phyloP scores from a whole-genome alignment of 2,113 vertebrate genomes.

The Sula dactylatra region DNA sequence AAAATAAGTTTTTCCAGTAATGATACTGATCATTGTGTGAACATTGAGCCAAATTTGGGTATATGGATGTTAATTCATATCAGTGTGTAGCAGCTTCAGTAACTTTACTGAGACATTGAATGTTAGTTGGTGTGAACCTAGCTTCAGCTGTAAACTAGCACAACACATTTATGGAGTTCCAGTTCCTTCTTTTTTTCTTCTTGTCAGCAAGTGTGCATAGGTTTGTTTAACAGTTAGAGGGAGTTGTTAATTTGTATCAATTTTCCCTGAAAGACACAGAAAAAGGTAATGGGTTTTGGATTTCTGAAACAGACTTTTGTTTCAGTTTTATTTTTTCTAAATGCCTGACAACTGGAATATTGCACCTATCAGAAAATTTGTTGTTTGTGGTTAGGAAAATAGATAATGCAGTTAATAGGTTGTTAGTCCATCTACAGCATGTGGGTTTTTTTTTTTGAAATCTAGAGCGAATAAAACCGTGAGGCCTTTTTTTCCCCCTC shows the following conservation, averaged over 20 bases:
- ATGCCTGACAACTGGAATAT: not conserved
- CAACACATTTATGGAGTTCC: not conserved
- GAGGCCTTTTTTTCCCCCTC: not conserved
- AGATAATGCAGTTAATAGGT: not conserved
- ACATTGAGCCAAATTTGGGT: not conserved
- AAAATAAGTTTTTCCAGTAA: not conserved
- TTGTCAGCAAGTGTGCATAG: not conserved
- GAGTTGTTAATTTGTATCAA: accelerated
- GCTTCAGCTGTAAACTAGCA: not conserved
- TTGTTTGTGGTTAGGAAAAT: not conserved
- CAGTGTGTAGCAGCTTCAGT: not conserved
- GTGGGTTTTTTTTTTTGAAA: not conserved
- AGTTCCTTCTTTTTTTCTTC: not conserved
- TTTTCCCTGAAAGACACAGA: not conserved
- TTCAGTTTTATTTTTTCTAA: not conserved
- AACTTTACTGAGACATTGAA: no score
- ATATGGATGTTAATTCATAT: not conserved
- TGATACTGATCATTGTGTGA: not conserved
- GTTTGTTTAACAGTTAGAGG: not conserved
- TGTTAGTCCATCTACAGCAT: not conserved
- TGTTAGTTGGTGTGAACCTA: not conserved
- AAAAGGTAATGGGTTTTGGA: not conserved
- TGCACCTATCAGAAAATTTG: not conserved
- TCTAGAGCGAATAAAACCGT: not conserved
- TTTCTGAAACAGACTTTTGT: not conserved